A percentile compares a stretch with the other conserved stretches of the same genome.
These are phyloP conservation scores for Craterocephalus amniculus DNA, from an alignment of 2,797 vertebrate genomes.

Conservation along the genomic window DNA sequence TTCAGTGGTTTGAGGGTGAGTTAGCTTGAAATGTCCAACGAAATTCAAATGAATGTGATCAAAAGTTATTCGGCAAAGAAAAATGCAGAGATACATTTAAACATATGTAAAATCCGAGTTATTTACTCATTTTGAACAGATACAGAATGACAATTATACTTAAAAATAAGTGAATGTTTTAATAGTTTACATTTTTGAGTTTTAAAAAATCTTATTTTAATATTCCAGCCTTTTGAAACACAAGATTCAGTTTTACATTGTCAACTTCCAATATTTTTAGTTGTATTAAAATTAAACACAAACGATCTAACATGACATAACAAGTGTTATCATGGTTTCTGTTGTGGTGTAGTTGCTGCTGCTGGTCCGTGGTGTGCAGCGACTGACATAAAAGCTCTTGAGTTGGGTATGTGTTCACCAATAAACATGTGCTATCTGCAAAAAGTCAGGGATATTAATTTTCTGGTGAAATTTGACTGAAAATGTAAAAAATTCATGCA, in stretches of 20 bases:
- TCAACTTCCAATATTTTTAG: neutral
- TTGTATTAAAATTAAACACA: neutral
- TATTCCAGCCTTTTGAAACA: too few species aligned
- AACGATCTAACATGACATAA: neutral
- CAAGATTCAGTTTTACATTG: too few species aligned
- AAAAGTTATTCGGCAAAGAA: neutral
- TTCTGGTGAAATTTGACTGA: too few species aligned
- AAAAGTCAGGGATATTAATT: neutral
- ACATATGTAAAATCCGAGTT: too few species aligned
- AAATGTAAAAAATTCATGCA: too few species aligned
- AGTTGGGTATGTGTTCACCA: slow-evolving; percentile 48
- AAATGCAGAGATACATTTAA: too few species aligned
- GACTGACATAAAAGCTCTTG: slow-evolving; percentile 42
- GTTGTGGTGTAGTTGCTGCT: slow-evolving; percentile 68
- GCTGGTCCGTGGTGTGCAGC: slow-evolving; percentile 73
- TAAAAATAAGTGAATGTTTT: too few species aligned
- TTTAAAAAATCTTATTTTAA: too few species aligned
- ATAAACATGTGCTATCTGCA: neutral
- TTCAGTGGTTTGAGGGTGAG: too few species aligned
- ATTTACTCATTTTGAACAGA: too few species aligned
- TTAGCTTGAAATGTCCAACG: too few species aligned
- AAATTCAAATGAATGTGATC: too few species aligned
- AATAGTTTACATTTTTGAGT: neutral
- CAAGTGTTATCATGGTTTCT: neutral
- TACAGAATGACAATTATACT: neutral